A percentile compares a stretch with the other conserved stretches of the same genome.
These are phyloP conservation scores for Tipula vernalis DNA, from an alignment of 2,888 invertebrate species.

Conservation along the genomic window DNA sequence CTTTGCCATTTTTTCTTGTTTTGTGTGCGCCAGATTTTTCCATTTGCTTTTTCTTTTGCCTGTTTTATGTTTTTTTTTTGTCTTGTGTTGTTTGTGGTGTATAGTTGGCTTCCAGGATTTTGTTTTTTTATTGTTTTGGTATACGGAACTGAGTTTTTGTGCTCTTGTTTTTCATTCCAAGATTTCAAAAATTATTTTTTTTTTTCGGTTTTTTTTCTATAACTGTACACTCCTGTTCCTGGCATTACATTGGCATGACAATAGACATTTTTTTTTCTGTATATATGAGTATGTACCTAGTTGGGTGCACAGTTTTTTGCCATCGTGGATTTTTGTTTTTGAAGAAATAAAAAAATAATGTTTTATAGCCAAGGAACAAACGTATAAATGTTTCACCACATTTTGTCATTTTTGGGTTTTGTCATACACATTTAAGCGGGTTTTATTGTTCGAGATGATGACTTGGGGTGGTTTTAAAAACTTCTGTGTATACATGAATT, in stretches of 20 bases:
- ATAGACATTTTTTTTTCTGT: not conserved
- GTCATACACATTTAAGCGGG: not conserved
- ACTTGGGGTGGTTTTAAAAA: not conserved
- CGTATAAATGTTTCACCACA: not conserved
- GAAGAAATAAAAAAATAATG: not conserved
- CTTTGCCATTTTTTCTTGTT: not conserved
- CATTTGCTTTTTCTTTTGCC: not conserved
- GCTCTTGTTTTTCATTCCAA: not conserved
- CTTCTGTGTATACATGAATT: not conserved
- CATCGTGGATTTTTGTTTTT: not conserved
- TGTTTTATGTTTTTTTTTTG: not conserved
- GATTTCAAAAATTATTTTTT: not conserved
- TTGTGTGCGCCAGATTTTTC: not conserved
- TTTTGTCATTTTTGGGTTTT: not conserved
- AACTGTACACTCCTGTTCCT: not conserved
- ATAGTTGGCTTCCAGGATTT: not conserved
- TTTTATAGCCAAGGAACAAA: not conserved
- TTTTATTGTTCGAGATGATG: not conserved
- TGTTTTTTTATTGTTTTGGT: not conserved
- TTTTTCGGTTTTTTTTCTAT: not conserved
- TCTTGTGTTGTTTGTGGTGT: not conserved
- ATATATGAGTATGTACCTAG: not conserved
- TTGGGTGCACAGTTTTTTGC: not conserved
- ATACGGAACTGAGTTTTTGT: not conserved
- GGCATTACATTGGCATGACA: not conserved